Base-by-base conservation (phyloP, 2,113 vertebrate genomes). In the Thalassoma bifasciatum region DNA sequence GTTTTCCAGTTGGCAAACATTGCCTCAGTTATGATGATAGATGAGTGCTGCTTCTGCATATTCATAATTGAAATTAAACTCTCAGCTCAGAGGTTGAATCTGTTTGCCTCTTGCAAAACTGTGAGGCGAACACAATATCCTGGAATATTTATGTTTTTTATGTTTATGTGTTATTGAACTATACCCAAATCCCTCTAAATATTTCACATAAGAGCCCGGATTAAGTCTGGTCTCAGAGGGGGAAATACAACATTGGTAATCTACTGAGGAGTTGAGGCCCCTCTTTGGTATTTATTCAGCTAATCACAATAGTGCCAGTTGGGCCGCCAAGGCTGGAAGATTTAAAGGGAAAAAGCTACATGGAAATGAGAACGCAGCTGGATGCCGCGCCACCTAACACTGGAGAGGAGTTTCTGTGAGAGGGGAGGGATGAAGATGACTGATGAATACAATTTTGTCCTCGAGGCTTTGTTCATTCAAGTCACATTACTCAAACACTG, bases 391-490 rank as follows among this genome's bases (percentile, higher is more conserved):
- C 53, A 56, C 63, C 40, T 67, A 50, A 47, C 8, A 47, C 22
- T 13, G n/a, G 14, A 24, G 40, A 58, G 22, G 47, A 49, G 30
- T 50, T 54, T 34, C 49, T 49, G 21, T 53, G 12, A 34, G 65
- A 38, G 37, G 23, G n/a, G 37, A 19, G 17, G 42, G 59, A 62
- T 34, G 49, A 72, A 58, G 26, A 58, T 44, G 53, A 67, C 22
- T 44, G 57, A 64, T 6, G 2, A 53, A 47, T 21, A 16, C 36
- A 63, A 42, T 51, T 42, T 61, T 61, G 21, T 85, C 67, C 52
- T 62, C 19, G 14, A 81, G 74, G 47, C 61, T 75, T 59, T 60
- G 51, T 62, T 75, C 23, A 66, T 69, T 83, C 34, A 73, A 61
- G 64, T 70, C 2, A 0, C 46, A 51, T 80, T 74, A 38, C 40